phyloP scores from a whole-genome alignment of 2,797 vertebrate species.

The Platyrinchus mystaceus region DNA sequence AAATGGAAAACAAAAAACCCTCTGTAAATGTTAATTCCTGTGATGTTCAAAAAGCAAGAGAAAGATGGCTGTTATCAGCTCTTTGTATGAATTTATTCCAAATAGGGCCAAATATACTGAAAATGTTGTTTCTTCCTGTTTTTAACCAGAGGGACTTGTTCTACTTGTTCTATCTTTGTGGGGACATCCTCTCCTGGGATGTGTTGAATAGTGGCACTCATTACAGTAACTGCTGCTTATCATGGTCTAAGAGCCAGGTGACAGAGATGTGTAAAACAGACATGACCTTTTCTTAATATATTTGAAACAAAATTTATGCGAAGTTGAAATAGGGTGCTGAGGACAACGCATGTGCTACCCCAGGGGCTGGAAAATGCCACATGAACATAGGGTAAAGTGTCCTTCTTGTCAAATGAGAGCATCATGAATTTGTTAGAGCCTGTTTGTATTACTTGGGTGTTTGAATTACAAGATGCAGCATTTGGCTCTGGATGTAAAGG shows the following conservation, averaged over 20 bases:
- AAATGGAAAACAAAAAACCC: neutral
- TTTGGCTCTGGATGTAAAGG: slow-evolving; percentile 42
- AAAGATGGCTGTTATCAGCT: neutral
- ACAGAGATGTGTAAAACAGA: neutral
- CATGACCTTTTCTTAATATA: neutral
- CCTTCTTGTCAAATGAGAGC: neutral
- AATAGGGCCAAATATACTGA: neutral
- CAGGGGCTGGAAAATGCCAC: neutral
- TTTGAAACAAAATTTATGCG: neutral
- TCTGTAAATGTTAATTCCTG: neutral
- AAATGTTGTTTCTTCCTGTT: neutral
- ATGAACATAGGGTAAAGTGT: neutral
- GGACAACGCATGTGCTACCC: neutral
- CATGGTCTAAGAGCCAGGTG: neutral
- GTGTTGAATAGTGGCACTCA: neutral
- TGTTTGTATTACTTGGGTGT: neutral
- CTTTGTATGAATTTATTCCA: neutral
- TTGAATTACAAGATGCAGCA: neutral
- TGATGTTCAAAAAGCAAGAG: neutral
- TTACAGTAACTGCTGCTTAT: neutral
- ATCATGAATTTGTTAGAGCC: neutral
- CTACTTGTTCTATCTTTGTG: neutral
- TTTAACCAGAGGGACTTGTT: neutral
- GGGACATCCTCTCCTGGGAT: neutral
- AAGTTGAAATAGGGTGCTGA: neutral